phyloP scores from a whole-genome alignment of 2,797 vertebrate genomes.

The Gephyroberyx darwinii region DNA sequence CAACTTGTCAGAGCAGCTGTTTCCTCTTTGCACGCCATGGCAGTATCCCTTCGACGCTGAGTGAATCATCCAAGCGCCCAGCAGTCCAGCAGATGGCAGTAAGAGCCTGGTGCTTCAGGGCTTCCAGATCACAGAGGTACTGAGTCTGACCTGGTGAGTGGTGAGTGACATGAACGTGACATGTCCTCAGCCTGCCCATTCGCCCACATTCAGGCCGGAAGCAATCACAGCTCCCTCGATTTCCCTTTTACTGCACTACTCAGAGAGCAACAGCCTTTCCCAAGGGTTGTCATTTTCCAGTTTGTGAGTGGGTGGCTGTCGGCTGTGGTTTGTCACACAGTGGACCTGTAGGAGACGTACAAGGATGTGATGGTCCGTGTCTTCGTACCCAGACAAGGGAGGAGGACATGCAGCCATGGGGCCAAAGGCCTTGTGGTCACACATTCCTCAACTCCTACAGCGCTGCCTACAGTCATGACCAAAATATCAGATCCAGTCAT shows the following conservation, averaged over 20 bases:
- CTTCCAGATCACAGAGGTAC: no score
- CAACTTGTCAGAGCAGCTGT: neutral
- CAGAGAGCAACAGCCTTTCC: conserved; percentile 58
- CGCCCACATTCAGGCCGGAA: conserved; percentile 78
- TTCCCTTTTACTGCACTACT: conserved; percentile 64
- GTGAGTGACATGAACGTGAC: conserved; percentile 71
- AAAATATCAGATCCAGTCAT: conserved; percentile 80
- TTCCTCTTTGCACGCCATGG: neutral
- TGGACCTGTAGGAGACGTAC: conserved; percentile 76
- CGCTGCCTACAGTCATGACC: conserved; percentile 76
- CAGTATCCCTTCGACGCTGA: neutral
- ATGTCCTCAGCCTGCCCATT: conserved; percentile 68
- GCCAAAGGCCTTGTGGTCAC: conserved; percentile 78
- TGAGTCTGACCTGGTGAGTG: conserved; percentile 61
- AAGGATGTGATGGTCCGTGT: conserved; percentile 71
- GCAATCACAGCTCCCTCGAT: conserved; percentile 70
- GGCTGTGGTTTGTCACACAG: conserved; percentile 79
- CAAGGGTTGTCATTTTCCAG: conserved; percentile 82
- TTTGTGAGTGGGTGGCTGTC: conserved; percentile 80
- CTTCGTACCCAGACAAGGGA: conserved; percentile 74
- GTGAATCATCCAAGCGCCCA: conserved; percentile 3
- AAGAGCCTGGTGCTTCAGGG: no score
- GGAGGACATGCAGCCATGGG: conserved; percentile 69
- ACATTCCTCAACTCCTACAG: conserved; percentile 84
- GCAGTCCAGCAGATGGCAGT: conserved; percentile 75